These are phyloP conservation scores for Polietes domitor DNA, from an alignment of 2,888 invertebrate genomes.

Conservation along the genomic window DNA sequence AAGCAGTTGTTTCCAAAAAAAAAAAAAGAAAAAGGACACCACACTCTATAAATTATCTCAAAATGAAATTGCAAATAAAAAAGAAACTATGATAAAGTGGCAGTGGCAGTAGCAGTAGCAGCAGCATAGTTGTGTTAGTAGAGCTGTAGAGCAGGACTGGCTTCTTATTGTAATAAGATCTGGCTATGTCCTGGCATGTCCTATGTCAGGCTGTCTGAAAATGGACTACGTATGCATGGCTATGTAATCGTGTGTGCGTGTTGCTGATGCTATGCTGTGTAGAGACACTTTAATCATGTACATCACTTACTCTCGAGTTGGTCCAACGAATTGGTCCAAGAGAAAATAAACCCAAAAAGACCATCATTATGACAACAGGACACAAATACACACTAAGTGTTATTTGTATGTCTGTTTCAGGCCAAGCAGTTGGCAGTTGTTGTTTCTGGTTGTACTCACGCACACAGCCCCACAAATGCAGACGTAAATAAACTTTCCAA, in stretches of 20 bases:
- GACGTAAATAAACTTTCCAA: slow-evolving; percentile 19
- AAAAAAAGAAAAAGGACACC: neutral
- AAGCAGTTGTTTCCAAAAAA: neutral
- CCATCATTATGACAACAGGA: slow-evolving; percentile 51
- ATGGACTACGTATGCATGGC: neutral
- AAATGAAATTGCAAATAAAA: neutral
- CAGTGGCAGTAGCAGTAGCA: neutral
- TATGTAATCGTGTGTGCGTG: neutral
- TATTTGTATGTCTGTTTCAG: slow-evolving; percentile 2
- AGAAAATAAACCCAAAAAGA: slow-evolving; percentile 39
- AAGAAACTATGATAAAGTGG: neutral
- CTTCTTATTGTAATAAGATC: slow-evolving; percentile 15
- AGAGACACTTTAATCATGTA: slow-evolving; percentile 68
- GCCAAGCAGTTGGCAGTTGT: neutral
- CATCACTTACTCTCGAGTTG: slow-evolving; percentile 59
- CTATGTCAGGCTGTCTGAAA: neutral
- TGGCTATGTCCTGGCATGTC: slow-evolving; percentile 4
- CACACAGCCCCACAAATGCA: slow-evolving; percentile 26
- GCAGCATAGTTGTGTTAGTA: neutral
- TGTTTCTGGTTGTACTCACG: neutral
- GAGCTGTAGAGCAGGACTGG: neutral
- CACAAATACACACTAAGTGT: slow-evolving; percentile 15
- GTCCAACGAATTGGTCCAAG: slow-evolving; percentile 6
- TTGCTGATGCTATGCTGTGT: slow-evolving; percentile 16
- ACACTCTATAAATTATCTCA: neutral